Percentiles rank a stretch among this genome's conserved stretches.
phyloP scores from a whole-genome alignment of 1,140 invertebrate genomes.

The Zaprionus camerounensis region DNA sequence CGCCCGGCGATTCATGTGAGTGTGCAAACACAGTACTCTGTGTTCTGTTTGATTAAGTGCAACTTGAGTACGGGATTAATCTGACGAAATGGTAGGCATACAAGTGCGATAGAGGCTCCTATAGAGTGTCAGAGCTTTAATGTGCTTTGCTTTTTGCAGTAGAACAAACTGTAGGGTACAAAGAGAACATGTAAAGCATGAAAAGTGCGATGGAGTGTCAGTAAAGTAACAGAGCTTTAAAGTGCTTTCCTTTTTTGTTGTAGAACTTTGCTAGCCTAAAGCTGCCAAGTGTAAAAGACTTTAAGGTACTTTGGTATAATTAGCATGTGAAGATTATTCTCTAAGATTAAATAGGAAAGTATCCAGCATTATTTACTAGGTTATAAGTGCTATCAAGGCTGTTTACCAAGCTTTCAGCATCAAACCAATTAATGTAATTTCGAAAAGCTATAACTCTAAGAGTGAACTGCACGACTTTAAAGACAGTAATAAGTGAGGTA shows the following conservation, averaged over 20 bases:
- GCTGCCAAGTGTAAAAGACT: neutral
- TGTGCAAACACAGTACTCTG: neutral
- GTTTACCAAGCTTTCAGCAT: too few species aligned
- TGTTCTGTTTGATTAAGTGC: neutral
- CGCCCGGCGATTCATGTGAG: slow-evolving; percentile 37
- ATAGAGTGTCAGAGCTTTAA: neutral
- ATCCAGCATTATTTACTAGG: too few species aligned
- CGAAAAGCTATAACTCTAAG: too few species aligned
- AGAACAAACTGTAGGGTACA: too few species aligned
- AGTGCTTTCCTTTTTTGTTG: neutral
- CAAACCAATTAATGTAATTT: too few species aligned
- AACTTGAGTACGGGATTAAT: neutral
- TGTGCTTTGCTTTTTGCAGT: neutral
- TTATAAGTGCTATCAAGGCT: too few species aligned
- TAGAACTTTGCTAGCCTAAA: too few species aligned
- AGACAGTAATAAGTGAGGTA: too few species aligned
- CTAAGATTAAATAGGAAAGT: too few species aligned
- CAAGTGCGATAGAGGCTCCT: neutral
- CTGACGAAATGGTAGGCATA: neutral
- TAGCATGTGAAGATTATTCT: too few species aligned
- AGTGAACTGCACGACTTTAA: too few species aligned
- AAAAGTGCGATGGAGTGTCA: neutral
- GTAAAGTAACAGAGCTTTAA: neutral
- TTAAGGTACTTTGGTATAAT: neutral
- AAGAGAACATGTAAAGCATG: too few species aligned